Evolutionary conservation across 1,140 invertebrate genomes (phyloP), one percentile per base, ranked within the genome.

Genomic region (Caenorhabditis latens): DNA sequence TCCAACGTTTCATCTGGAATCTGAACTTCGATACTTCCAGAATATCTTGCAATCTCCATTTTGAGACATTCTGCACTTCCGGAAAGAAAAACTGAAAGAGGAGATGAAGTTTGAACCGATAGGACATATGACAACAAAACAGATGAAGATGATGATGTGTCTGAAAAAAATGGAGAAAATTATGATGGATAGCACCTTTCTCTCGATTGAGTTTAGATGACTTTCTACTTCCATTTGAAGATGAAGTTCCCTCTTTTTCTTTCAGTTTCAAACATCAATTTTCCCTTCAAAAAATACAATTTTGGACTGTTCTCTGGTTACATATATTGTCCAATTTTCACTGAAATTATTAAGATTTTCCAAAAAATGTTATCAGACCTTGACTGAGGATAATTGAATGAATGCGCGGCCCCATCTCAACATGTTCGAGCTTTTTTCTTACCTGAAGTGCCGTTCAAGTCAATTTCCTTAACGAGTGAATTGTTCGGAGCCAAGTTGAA

Each of bases 91-190:
- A 79, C 7, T 1, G 9, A 43, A 7, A 79, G 71, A 43, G 46
- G 21, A 48, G 71, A 79, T 79, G 71, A 50, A 21, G 46, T 79
- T 79, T 50, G 71, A 50, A 79, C 46, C 7, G 71, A 48, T 14
- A 79, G n/a, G 46, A 48, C 46, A 53, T 50, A 79, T 24, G 46
- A 50, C 7, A 42, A 53, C 4, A n/a, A 13, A 50, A n/a, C 46
- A 79, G 13, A 24, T n/a, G 46, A 79, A 46, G 14, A 48, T 6
- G 65, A 48, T 50, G 71, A 79, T 79, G 71, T 50, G 71, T 79
- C 71, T 79, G 71, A 53, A 79, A 79, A 48, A 50, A 79, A 79
- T 32, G 32, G 14, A 79, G n/a, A 24, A 50, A 48, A 79, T 43
- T 24, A 50, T 50, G 71, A 50, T 50, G 9, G 43, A 32, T 32